phyloP scores from a whole-genome alignment of 2,888 invertebrate species.

The Conus canariensis region DNA sequence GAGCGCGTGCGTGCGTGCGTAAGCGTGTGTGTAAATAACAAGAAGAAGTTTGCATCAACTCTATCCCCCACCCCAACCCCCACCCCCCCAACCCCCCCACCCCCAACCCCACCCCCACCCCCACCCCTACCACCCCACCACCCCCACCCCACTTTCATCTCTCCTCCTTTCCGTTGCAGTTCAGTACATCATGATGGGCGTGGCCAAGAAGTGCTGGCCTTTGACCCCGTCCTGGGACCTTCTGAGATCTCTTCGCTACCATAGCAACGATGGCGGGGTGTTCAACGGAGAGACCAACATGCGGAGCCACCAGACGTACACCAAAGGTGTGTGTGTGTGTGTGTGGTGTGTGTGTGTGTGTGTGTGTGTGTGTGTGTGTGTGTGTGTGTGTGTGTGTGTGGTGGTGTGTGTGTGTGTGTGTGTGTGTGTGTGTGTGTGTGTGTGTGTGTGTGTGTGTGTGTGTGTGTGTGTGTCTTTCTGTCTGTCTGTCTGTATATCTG shows the following conservation, averaged over 20 bases:
- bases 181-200: slow-evolving; percentile 30
- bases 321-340: slow-evolving; percentile 1
- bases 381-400: slow-evolving; percentile 1
- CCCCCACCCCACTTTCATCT: no score
- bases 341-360: neutral
- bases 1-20: no score
- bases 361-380: neutral
- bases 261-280: slow-evolving; percentile 39
- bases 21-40: no score
- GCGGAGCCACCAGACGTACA: neutral
- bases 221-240: neutral
- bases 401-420: neutral
- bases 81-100: no score
- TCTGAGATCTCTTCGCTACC: slow-evolving; percentile 1
- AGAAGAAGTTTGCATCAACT: no score
- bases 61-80: no score
- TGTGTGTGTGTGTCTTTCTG: no score
- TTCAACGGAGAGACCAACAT: slow-evolving; percentile 12
- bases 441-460: neutral
- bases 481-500: no score
- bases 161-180: neutral
- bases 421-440: slow-evolving; percentile 5
- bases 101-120: no score
- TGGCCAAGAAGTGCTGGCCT: slow-evolving; percentile 8
- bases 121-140: no score